Evolutionary conservation across 2,888 invertebrate genomes (phyloP).

Genomic region (Luperina nickerlii): DNA sequence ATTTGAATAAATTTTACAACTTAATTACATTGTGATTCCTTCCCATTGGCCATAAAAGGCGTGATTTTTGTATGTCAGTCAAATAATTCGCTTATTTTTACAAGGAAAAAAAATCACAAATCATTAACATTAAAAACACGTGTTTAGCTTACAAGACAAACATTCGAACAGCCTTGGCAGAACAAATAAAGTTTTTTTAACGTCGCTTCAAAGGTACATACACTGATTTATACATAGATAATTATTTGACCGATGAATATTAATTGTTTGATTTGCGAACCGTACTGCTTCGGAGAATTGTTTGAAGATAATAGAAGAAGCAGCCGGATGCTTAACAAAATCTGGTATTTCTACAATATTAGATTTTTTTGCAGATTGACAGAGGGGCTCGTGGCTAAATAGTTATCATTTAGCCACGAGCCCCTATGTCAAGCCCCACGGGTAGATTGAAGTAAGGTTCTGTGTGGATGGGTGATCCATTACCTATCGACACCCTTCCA

Average conservation of each 20-base stretch:
- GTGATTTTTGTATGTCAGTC: neutral
- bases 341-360: neutral
- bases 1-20: too few relatives aligned
- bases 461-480: neutral
- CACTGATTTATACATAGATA: slow-evolving; percentile 30
- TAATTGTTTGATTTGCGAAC: slow-evolving; percentile 47
- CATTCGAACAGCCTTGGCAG: slow-evolving; percentile 17
- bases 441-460: neutral
- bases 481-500: neutral
- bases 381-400: neutral
- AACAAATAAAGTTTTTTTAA: slow-evolving; percentile 27
- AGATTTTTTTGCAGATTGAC: neutral
- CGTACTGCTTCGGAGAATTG: slow-evolving; percentile 17
- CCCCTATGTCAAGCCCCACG: neutral
- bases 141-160: slow-evolving; percentile 39
- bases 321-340: neutral
- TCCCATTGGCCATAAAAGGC: neutral
- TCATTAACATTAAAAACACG: slow-evolving; percentile 35
- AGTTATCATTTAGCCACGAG: too few relatives aligned
- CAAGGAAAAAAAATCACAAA: slow-evolving; percentile 8
- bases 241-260: slow-evolving; percentile 46
- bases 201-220: neutral
- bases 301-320: slow-evolving; percentile 1
- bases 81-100: slow-evolving; percentile 11
- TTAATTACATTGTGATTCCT: too few relatives aligned